Evolutionary conservation across 2,888 invertebrate genomes (phyloP).

Genomic region (Leucophenga montana): DNA sequence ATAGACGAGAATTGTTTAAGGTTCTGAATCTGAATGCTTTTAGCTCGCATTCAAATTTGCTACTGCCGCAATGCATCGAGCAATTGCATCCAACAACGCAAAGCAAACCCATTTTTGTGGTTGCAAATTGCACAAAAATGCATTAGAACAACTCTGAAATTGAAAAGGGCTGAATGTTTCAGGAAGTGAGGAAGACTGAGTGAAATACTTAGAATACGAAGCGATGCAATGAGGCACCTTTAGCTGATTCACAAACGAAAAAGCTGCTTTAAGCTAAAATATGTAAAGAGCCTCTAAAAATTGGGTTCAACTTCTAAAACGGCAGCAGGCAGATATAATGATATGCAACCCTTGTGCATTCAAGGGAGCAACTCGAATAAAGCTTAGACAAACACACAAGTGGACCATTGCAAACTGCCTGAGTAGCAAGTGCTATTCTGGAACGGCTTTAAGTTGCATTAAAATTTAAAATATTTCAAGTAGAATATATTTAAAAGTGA

Average conservation of each 20-base stretch:
- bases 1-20: conserved; percentile 8
- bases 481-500: conserved; percentile 9
- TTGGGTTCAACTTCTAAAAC: conserved; percentile 8
- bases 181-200: too few relatives aligned
- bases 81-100: neutral
- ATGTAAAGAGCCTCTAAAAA: conserved; percentile 42
- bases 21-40: conserved; percentile 18
- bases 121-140: conserved; percentile 20
- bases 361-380: neutral
- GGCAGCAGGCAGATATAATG: conserved; percentile 16
- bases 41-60: conserved; percentile 5
- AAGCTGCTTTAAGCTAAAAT: conserved; percentile 47
- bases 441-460: conserved; percentile 20
- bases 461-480: conserved; percentile 9
- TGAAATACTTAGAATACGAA: too few relatives aligned
- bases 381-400: conserved; percentile 11
- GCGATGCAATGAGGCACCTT: conserved; percentile 14
- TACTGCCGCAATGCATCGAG: neutral
- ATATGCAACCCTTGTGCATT: conserved; percentile 16
- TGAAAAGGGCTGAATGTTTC: too few relatives aligned
- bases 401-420: neutral
- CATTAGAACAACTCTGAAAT: neutral
- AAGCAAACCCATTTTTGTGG: conserved; percentile 20
- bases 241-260: conserved; percentile 46
- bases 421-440: neutral